A percentile compares a stretch with the other conserved stretches of the same genome.
These are phyloP conservation scores for Pachyuromys duprasi DNA, from an alignment of 2,797 vertebrate species.

Conservation along the genomic window DNA sequence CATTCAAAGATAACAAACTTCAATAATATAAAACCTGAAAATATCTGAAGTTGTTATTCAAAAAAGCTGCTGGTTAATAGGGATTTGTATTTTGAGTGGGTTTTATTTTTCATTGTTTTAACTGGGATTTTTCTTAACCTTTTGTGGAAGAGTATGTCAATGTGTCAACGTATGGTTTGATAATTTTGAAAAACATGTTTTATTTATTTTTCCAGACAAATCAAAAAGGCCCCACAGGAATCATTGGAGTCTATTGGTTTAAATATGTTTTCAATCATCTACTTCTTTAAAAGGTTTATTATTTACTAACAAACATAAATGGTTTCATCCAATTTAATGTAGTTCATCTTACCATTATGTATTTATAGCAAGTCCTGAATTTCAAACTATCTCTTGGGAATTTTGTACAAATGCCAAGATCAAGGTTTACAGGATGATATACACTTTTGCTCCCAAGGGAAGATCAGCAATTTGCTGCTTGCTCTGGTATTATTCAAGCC, in stretches of 20 bases:
- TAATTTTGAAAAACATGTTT: constrained; percentile 68
- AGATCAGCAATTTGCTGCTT: constrained; percentile 52
- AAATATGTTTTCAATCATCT: constrained; percentile 70
- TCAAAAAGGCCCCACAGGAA: constrained; percentile 58
- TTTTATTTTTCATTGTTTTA: not conserved
- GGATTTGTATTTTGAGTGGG: not conserved
- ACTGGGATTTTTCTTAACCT: constrained; percentile 1
- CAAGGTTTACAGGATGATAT: not conserved
- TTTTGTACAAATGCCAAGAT: constrained; percentile 50
- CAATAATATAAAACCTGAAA: not conserved
- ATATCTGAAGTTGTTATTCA: not conserved
- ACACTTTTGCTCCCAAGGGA: not conserved
- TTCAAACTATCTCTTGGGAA: constrained; percentile 70
- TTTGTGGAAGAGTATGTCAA: constrained; percentile 54
- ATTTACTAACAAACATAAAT: constrained; percentile 77
- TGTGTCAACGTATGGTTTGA: constrained; percentile 59
- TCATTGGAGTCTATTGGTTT: constrained; percentile 56
- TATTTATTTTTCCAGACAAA: constrained; percentile 71
- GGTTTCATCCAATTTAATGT: constrained; percentile 64
- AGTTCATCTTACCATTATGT: constrained; percentile 71
- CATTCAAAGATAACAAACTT: constrained; percentile 23
- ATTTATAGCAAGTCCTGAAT: constrained; percentile 62
- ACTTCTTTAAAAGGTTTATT: constrained; percentile 68
- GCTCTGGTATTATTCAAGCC: constrained; percentile 37
- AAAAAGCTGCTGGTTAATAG: not conserved